Evolutionary conservation across 2,888 invertebrate genomes (phyloP).

Genomic region (Tillus elongatus): DNA sequence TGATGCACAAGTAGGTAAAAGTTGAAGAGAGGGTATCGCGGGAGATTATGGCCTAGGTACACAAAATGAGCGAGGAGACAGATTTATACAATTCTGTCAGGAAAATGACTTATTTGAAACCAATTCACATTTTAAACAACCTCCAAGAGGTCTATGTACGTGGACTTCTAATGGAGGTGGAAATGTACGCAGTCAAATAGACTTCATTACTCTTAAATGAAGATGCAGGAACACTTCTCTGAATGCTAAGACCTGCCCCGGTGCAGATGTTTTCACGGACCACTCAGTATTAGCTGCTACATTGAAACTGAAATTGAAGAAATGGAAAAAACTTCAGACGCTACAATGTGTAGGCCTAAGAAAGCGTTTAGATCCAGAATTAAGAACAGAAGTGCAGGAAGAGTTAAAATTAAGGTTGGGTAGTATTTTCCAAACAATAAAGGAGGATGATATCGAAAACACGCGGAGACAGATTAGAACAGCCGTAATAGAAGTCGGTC

Average conservation of each 20-base stretch:
- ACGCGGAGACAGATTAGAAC: constrained; percentile 2
- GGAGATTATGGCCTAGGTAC: constrained; percentile 4
- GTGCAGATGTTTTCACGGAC: constrained; percentile 1
- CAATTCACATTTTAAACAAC: constrained; percentile 2
- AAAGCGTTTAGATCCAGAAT: background rate
- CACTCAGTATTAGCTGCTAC: constrained; percentile 1
- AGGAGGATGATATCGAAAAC: background rate
- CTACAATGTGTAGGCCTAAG: background rate
- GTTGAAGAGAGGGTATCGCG: background rate
- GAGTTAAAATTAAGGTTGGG: constrained; percentile 1
- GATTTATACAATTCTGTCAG: constrained; percentile 2
- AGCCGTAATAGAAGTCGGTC: background rate
- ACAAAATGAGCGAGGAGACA: constrained; percentile 2
- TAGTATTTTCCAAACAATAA: background rate
- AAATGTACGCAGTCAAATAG: background rate
- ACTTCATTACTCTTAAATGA: background rate
- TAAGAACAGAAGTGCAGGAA: constrained; percentile 1
- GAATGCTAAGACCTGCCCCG: constrained; percentile 4
- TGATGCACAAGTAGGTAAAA: constrained; percentile 2
- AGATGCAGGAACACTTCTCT: background rate
- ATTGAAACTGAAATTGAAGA: constrained; percentile 3
- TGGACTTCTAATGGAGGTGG: background rate
- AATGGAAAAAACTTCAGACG: background rate
- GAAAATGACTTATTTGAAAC: background rate
- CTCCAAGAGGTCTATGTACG: background rate